A percentile compares a stretch with the other conserved stretches of the same genome.
These are phyloP conservation scores for Tachyglossus aculeatus DNA, from an alignment of 2,797 vertebrate species.

Conservation along the genomic window DNA sequence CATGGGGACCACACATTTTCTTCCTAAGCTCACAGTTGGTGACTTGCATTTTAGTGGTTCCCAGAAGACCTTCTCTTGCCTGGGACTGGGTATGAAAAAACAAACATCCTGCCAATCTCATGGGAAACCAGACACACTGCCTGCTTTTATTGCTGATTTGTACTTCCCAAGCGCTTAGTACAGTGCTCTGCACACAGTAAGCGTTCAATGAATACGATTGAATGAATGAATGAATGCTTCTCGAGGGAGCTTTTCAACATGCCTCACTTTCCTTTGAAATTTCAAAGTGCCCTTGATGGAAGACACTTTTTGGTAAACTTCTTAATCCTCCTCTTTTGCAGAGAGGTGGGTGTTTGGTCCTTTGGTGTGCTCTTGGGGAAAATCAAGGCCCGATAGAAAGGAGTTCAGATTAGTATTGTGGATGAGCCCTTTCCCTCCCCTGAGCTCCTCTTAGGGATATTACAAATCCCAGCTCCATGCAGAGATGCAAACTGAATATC, in stretches of 20 bases:
- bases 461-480: conserved; percentile 15
- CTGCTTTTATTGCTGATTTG: no score
- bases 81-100: background rate
- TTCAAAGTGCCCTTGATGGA: conserved; percentile 41
- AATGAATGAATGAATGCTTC: no score
- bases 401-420: conserved; percentile 6
- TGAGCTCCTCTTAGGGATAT: background rate
- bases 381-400: background rate
- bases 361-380: background rate
- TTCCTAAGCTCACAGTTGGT: conserved; percentile 10
- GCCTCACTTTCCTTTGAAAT: conserved; percentile 17
- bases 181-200: no score
- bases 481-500: conserved; percentile 17
- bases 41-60: conserved; percentile 22
- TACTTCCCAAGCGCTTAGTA: no score
- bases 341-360: background rate
- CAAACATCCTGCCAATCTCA: background rate
- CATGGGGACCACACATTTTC: no score
- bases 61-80: conserved; percentile 6
- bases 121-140: background rate
- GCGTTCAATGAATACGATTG: no score
- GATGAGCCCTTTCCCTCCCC: conserved; percentile 14
- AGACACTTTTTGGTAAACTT: background rate
- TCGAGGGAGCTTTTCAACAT: background rate
- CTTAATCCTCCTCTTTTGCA: conserved; percentile 13